Percentiles rank a stretch among this genome's conserved stretches.
Conservation (phyloP, 92 coral and sea anemone genomes). For the Siderastrea radians region DNA sequence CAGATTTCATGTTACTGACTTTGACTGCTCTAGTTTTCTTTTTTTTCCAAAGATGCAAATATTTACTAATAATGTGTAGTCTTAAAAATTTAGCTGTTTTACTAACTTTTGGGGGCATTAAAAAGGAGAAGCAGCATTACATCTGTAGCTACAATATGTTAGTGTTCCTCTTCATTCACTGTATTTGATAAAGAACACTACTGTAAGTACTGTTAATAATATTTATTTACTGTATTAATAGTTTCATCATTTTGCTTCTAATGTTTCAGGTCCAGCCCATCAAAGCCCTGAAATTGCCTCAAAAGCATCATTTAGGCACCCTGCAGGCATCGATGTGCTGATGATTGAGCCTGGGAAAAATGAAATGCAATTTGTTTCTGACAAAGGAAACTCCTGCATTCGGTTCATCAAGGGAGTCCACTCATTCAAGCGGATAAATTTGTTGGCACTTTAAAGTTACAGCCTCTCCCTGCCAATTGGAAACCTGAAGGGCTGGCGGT, state of each 20-base stretch:
- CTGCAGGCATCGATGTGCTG: slow-evolving; percentile 77
- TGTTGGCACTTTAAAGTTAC: slow-evolving; percentile 72
- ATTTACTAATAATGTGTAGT: too few species aligned
- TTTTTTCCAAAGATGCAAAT: too few species aligned
- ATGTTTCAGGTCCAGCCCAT: slow-evolving; percentile 55
- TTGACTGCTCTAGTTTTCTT: too few species aligned
- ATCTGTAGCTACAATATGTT: too few species aligned
- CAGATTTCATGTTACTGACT: too few species aligned
- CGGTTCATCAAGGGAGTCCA: slow-evolving; percentile 69
- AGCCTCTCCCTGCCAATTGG: slow-evolving; percentile 41
- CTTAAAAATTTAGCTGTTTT: too few species aligned
- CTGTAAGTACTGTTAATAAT: too few species aligned
- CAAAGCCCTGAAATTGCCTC: slow-evolving; percentile 31
- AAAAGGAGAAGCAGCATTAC: too few species aligned
- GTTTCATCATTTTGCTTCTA: slow-evolving; percentile 4
- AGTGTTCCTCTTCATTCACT: too few species aligned
- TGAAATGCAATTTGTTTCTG: slow-evolving; percentile 78
- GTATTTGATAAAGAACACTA: too few species aligned
- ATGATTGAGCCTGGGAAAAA: slow-evolving; percentile 58
- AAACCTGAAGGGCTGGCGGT: slow-evolving; percentile 83
- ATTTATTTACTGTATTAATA: too few species aligned
- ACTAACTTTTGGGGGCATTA: too few species aligned
- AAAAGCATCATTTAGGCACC: slow-evolving; percentile 73
- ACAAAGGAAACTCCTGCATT: slow-evolving; percentile 70
- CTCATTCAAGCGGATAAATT: slow-evolving; percentile 48